phyloP scores from a whole-genome alignment of 2,113 vertebrate species.

The Aplodontia rufa region DNA sequence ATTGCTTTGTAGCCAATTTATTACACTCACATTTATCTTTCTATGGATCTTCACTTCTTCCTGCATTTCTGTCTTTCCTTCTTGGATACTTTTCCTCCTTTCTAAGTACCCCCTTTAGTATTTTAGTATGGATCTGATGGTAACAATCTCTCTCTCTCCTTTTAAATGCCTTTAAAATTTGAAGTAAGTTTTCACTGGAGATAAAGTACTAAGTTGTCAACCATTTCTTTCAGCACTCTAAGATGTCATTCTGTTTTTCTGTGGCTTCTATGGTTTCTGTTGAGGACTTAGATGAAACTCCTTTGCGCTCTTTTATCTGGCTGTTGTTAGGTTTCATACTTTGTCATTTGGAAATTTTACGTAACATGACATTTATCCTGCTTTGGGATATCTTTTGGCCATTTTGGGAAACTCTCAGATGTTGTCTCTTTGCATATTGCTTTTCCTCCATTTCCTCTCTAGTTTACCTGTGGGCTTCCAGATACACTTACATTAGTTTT shows the following conservation, averaged over 20 bases:
- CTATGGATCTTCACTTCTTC: background rate
- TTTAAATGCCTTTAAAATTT: background rate
- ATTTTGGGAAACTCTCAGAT: background rate
- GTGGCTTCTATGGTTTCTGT: background rate
- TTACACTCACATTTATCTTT: background rate
- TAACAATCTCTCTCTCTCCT: background rate
- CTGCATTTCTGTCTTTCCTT: background rate
- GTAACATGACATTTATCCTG: background rate
- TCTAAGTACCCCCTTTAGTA: background rate
- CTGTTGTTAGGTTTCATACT: background rate
- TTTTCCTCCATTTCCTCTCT: background rate
- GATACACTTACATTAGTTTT: background rate
- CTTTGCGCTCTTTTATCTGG: background rate
- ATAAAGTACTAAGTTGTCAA: background rate
- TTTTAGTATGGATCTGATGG: constrained; percentile 7
- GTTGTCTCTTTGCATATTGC: background rate
- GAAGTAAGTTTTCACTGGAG: background rate
- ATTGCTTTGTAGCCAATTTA: background rate
- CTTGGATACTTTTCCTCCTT: background rate
- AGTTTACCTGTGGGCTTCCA: background rate
- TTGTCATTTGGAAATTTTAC: background rate
- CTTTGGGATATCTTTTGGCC: background rate
- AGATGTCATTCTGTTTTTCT: background rate
- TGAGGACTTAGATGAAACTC: background rate
- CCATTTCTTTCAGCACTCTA: background rate